phyloP scores from a whole-genome alignment of 2,888 invertebrate species.

The Autographa gamma region DNA sequence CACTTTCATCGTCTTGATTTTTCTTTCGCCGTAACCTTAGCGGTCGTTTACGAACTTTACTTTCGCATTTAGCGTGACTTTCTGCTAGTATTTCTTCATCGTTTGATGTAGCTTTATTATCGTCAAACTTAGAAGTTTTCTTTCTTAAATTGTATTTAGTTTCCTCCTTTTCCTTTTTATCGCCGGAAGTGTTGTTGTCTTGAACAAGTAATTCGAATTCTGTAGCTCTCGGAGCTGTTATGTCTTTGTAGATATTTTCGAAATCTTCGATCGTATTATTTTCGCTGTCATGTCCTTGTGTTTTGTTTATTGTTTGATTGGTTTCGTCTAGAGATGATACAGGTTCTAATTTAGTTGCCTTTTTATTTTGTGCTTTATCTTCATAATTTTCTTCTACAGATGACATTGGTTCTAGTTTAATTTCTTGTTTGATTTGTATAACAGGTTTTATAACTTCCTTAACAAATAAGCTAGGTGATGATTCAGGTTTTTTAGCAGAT shows the following conservation, averaged over 20 bases:
- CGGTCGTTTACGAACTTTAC: conserved; percentile 65
- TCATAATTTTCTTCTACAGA: conserved; percentile 29
- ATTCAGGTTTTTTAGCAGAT: conserved; percentile 39
- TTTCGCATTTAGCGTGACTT: conserved; percentile 66
- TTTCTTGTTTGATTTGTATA: conserved; percentile 44
- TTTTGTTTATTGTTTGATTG: conserved; percentile 43
- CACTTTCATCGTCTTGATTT: conserved; percentile 63
- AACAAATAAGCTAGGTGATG: conserved; percentile 21
- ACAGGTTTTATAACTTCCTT: conserved; percentile 29
- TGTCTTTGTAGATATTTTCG: conserved; percentile 80
- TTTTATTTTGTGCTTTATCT: conserved; percentile 23
- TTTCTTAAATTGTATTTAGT: conserved; percentile 76
- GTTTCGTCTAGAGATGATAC: conserved; percentile 40
- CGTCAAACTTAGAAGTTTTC: conserved; percentile 42
- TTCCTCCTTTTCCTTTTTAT: conserved; percentile 45
- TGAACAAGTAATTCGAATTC: conserved; percentile 78
- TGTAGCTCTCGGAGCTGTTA: conserved; percentile 75
- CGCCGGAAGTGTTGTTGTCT: conserved; percentile 30
- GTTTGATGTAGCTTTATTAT: conserved; percentile 19
- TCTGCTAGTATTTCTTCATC: conserved; percentile 58
- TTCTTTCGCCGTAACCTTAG: conserved; percentile 72
- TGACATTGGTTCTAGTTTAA: conserved; percentile 40
- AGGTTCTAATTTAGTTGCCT: conserved; percentile 39
- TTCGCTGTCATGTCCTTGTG: conserved; percentile 21
- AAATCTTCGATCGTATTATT: conserved; percentile 78